Percentiles rank a stretch among this genome's conserved stretches.
These are phyloP conservation scores for Toxotes lorentzi DNA, from an alignment of 2,797 vertebrate species.

Conservation along the genomic window DNA sequence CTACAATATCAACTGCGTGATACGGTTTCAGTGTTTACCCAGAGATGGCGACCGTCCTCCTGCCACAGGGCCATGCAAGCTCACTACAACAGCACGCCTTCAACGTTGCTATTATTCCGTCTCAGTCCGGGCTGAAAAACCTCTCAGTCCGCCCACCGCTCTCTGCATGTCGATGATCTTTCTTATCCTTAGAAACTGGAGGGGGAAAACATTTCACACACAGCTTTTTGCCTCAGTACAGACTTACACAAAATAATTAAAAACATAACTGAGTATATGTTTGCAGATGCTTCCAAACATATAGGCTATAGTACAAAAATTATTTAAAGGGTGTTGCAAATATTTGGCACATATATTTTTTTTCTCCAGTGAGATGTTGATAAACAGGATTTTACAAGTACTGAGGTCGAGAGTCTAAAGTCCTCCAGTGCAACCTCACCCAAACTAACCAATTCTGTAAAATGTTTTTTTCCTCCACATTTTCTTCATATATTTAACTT, in stretches of 20 bases:
- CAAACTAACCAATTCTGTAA: background rate
- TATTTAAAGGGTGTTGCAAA: too few relatives aligned
- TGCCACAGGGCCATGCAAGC: constrained; percentile 50
- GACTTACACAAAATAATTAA: background rate
- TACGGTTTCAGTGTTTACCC: constrained; percentile 72
- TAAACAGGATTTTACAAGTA: too few relatives aligned
- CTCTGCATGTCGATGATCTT: constrained; percentile 5
- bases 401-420: background rate
- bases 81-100: constrained; percentile 60
- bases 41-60: constrained; percentile 79
- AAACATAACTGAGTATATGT: background rate
- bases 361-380: too few relatives aligned
- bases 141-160: constrained; percentile 48
- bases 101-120: constrained; percentile 26
- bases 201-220: background rate
- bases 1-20: constrained; percentile 68
- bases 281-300: background rate
- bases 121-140: constrained; percentile 13
- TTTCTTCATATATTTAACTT: background rate
- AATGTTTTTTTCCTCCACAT: background rate
- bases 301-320: background rate
- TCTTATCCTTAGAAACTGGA: background rate
- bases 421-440: constrained; percentile 5
- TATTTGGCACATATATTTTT: background rate
- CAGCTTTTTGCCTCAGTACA: background rate